phyloP scores from a whole-genome alignment of 2,888 invertebrate genomes.

The Agonopterix subpropinquella region DNA sequence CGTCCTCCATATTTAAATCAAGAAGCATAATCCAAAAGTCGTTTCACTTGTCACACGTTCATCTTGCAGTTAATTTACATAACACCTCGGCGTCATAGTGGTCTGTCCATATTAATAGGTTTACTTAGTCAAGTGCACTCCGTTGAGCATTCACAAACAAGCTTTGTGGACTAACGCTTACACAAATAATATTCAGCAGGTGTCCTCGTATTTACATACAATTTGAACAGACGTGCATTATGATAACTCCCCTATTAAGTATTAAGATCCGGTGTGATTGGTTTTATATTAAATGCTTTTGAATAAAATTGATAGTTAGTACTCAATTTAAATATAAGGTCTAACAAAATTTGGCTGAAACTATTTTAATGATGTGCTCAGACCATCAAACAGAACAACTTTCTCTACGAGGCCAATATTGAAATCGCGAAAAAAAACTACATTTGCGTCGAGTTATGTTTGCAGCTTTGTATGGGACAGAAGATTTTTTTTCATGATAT shows the following conservation, averaged over 20 bases:
- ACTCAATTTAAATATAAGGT: too few species aligned
- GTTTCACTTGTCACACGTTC: conserved; percentile 38
- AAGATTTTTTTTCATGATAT: too few species aligned
- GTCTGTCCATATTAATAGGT: conserved; percentile 60
- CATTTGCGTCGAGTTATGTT: too few species aligned
- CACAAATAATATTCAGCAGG: conserved; percentile 70
- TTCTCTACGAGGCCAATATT: too few species aligned
- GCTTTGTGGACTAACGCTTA: conserved; percentile 35
- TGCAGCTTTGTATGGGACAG: too few species aligned
- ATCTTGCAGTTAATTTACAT: conserved; percentile 42
- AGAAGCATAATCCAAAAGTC: conserved; percentile 16
- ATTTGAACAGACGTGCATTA: conserved; percentile 60
- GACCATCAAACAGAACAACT: too few species aligned
- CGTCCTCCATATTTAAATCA: conserved; percentile 3
- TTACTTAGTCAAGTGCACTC: conserved; percentile 64
- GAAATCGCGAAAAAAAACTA: too few species aligned
- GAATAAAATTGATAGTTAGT: too few species aligned
- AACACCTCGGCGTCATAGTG: conserved; percentile 51
- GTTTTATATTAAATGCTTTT: conserved; percentile 27
- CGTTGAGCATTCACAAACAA: conserved; percentile 58
- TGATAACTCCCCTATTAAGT: conserved; percentile 50
- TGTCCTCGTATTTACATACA: conserved; percentile 72
- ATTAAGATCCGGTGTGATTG: conserved; percentile 49
- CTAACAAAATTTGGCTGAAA: too few species aligned
- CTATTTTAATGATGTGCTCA: too few species aligned